These are phyloP conservation scores for Linyphia triangularis DNA, from an alignment of 2,888 invertebrate species.

Conservation along the genomic window DNA sequence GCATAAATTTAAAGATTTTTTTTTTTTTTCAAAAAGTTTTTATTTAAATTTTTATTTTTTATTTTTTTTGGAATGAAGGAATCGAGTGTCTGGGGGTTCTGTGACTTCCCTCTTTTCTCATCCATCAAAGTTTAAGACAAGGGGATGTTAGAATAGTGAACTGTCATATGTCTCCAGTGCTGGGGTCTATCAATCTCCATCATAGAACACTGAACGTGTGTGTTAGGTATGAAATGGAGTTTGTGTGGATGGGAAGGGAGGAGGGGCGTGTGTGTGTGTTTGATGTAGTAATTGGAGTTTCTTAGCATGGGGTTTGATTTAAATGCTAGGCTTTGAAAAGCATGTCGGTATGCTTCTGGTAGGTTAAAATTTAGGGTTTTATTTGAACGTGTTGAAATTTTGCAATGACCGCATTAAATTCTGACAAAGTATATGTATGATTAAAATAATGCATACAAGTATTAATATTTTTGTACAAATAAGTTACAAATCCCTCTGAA, in stretches of 20 bases:
- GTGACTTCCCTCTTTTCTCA: constrained; percentile 7
- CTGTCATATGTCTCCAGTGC: neutral
- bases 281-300: neutral
- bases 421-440: too few species aligned
- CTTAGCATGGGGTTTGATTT: neutral
- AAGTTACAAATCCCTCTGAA: too few species aligned
- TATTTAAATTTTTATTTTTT: constrained; percentile 6
- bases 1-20: constrained; percentile 47
- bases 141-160: neutral
- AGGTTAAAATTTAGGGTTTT: too few species aligned
- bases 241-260: neutral
- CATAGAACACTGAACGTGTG: neutral
- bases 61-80: neutral
- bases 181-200: constrained; percentile 57
- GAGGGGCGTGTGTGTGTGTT: too few species aligned
- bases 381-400: too few species aligned
- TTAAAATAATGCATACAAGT: too few species aligned
- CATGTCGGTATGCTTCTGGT: too few species aligned
- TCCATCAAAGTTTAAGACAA: constrained; percentile 17
- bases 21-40: neutral
- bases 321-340: too few species aligned
- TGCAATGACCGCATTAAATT: too few species aligned
- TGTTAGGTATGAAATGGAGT: neutral
- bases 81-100: neutral
- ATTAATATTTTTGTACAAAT: too few species aligned